Base-by-base conservation (phyloP, 2,888 invertebrate species). In the Zaprionus bogoriensis region DNA sequence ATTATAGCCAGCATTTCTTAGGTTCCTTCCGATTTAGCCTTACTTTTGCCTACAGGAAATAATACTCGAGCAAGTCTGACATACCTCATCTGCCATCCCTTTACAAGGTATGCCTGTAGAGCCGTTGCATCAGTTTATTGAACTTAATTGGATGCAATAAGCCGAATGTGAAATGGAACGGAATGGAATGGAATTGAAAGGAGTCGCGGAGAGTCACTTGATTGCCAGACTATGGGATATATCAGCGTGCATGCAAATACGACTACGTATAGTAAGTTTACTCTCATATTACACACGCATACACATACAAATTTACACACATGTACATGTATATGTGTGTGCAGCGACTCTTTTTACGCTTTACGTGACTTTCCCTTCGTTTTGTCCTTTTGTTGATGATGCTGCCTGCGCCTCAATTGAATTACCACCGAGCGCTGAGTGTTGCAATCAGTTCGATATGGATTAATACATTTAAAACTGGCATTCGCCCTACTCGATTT, bases 91-190 rank as follows among this genome's bases (percentile, higher is more conserved):
- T 17, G 22, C 28, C n/a, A 2, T 2, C 9, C 3, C 14, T 36
- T 36, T 36, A 36, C 41, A 27, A 14, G 12, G 44, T 9, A 14
- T 44, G 23, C 23, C n/a, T 6, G 10, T 9, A 4, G 23, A 36
- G 32, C 32, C 9, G 54, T 53, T 58, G 70, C 67, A 75, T 65
- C 78, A 72, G 68, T 73, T 75, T 85, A 79, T 87, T 80, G 81
- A 80, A 83, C 83, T 83, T 81, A 81, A 86, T 86, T 81, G 86
- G 77, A 77, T 77, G 80, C 80, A 86, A 86, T 81, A 86, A 81
- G 80, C 86, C 80, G 64, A 73, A 73, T 60, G 65, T 51, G 66
- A 66, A 70, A 58, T 58, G 58, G 54, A 59, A 65, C 63, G 68
- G 48, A 61, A 61, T 57, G 32, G 48, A 63, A 53, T 53, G 38